Percentiles rank a stretch among this genome's conserved stretches.
These are phyloP conservation scores for Aphidoletes aphidimyza DNA, from an alignment of 2,888 invertebrate genomes.

Conservation along the genomic window DNA sequence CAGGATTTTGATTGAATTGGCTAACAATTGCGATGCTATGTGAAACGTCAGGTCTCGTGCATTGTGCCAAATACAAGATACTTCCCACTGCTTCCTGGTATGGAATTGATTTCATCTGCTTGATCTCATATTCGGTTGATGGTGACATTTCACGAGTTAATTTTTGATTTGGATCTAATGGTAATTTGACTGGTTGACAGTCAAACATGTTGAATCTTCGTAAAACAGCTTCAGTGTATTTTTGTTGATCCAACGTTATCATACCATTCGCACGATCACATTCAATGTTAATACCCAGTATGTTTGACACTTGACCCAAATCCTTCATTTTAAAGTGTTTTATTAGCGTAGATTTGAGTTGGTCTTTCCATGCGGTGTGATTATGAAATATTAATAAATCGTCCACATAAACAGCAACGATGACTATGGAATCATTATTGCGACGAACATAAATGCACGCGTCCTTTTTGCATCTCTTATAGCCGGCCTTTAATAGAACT, in stretches of 20 bases:
- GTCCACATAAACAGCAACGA: conserved; percentile 57
- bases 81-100: conserved; percentile 59
- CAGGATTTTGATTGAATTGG: conserved; percentile 56
- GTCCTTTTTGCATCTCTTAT: conserved; percentile 55
- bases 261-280: not conserved
- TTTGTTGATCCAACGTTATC: conserved; percentile 56
- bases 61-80: no score
- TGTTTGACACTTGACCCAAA: conserved; percentile 52
- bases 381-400: conserved; percentile 13
- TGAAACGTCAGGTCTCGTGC: conserved; percentile 58
- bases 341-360: not conserved
- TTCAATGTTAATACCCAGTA: not conserved
- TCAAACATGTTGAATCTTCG: conserved; percentile 56
- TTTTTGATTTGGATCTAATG: conserved; percentile 57
- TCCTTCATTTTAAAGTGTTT: conserved; percentile 53
- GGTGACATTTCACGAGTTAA: conserved; percentile 56
- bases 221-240: not conserved
- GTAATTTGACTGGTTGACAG: conserved; percentile 57
- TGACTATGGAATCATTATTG: not conserved
- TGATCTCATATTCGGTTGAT: conserved; percentile 55
- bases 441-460: conserved; percentile 54
- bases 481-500: conserved; percentile 29
- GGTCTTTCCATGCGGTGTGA: not conserved
- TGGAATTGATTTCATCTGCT: conserved; percentile 55
- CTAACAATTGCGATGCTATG: conserved; percentile 59